These are phyloP conservation scores for mouse (Mus musculus) DNA, from an alignment of 2,113 vertebrate species.

Conservation along the genomic window DNA sequence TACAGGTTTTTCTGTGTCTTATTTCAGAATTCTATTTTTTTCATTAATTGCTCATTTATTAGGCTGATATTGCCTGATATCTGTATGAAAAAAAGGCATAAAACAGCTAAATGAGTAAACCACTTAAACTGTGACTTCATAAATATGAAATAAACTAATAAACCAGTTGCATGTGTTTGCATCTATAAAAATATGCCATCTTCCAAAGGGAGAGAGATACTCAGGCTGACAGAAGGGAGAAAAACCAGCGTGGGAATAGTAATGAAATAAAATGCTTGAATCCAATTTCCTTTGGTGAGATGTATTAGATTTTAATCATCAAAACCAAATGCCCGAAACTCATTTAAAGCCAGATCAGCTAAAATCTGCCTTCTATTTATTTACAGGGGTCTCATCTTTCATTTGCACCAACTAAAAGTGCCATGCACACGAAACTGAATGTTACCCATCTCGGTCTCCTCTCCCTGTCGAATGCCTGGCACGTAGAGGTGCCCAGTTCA, in stretches of 20 bases:
- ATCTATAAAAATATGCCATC: slow-evolving; percentile 48
- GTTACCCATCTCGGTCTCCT: not conserved
- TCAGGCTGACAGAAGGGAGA: slow-evolving; percentile 46
- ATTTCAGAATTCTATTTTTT: not conserved
- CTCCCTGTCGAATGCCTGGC: not conserved
- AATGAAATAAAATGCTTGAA: slow-evolving; percentile 72
- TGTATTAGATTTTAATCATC: slow-evolving; percentile 76
- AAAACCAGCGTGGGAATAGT: slow-evolving; percentile 52
- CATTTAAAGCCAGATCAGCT: slow-evolving; percentile 63
- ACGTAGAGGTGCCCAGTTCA: slow-evolving; percentile 67
- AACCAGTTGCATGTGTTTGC: slow-evolving; percentile 15
- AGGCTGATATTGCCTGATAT: not conserved
- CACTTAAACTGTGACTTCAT: slow-evolving; percentile 6
- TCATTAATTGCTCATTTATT: not conserved
- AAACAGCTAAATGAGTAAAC: not conserved
- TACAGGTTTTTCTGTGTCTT: not conserved
- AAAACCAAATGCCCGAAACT: slow-evolving; percentile 66
- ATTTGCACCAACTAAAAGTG: not conserved
- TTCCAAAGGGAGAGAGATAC: slow-evolving; percentile 58
- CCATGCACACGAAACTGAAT: not conserved
- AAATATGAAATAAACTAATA: slow-evolving; percentile 40
- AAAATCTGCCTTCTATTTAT: slow-evolving; percentile 28
- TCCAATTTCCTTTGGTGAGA: slow-evolving; percentile 70
- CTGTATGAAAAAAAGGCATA: not conserved
- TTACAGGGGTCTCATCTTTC: slow-evolving; percentile 8